These are phyloP conservation scores for Lutjanus campechanus DNA, from an alignment of 2,797 vertebrate genomes.

Conservation along the genomic window DNA sequence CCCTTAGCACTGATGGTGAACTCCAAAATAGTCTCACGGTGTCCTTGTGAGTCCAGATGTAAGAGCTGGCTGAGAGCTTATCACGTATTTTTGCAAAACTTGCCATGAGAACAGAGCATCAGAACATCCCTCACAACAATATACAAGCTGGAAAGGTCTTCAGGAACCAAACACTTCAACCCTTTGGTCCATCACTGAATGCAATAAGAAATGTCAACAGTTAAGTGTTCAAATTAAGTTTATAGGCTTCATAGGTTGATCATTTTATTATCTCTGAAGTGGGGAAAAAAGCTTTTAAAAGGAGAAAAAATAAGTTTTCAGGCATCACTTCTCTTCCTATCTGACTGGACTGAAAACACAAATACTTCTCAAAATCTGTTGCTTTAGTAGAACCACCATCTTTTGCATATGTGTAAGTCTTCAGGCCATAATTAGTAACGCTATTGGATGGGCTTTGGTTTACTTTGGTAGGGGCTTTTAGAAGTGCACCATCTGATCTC, in stretches of 20 bases:
- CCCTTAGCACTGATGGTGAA: conserved; percentile 23
- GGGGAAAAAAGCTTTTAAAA: conserved; percentile 8
- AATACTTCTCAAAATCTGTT: conserved; percentile 5
- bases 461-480: conserved; percentile 16
- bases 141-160: not conserved
- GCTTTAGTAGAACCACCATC: conserved; percentile 6
- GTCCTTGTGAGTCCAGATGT: conserved; percentile 70
- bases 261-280: conserved; percentile 5
- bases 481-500: conserved; percentile 39
- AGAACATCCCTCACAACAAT: conserved; percentile 23
- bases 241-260: conserved; percentile 5
- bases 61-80: conserved; percentile 39
- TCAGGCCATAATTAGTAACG: conserved; percentile 14
- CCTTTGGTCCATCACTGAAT: no score
- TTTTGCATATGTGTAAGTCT: conserved; percentile 10
- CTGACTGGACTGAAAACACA: not conserved
- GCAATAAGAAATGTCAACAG: conserved; percentile 3
- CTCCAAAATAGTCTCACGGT: conserved; percentile 48
- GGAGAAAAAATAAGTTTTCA: not conserved
- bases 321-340: not conserved
- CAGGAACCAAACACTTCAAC: conserved; percentile 13
- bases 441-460: conserved; percentile 11
- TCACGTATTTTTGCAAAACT: conserved; percentile 37
- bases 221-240: not conserved
- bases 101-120: conserved; percentile 49